Evolutionary conservation across 2,888 invertebrate species (phyloP), one percentile per base, ranked within the genome.

Genomic region (Agonum fuliginosum): DNA sequence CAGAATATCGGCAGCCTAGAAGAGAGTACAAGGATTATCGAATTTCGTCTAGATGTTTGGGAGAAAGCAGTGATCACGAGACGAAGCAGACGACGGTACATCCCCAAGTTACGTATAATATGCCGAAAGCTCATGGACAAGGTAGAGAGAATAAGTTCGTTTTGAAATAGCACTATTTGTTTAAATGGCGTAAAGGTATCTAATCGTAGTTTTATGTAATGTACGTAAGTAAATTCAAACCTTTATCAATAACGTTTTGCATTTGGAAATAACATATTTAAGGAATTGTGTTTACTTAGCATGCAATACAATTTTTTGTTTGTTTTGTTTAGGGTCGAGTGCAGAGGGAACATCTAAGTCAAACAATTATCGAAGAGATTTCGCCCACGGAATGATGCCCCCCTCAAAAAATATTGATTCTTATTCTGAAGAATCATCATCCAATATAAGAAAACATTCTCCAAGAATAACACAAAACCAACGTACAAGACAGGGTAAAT

Each of bases 331-430:
- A 82, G 81, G 79, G 73, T 82, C 82, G 20, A 80, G 79, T 70
- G 82, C 80, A n/a, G 81, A 80, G 20, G 79, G 86, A 12, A 83
- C 84, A 0, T 84, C 85, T 46, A 85, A 85, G 79, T 88, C 88
- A 58, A 92, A 92, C 85, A 93, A 93, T 88, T 93, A 93, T 87
- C 88, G 93, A 82, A 89, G 90, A 85, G 92, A 93, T 87, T 93
- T 93, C 88, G 93, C 93, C 24, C 90, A 92, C 81, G 93, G 93
- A n/a, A 87, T 88, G 8, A 86, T 86, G 80, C 85, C 85, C 69
- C 85, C 85, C 17, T 85, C 85, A 81, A 88, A 89, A 0, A 88
- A 90, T 81, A 87, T 87, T 51, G 89, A 89, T 82, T 89, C 89
- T 67, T 88, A 88, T 83, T 89, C 89, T 48, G 90, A 90, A 82